Conservation (phyloP, 2,888 invertebrate genomes). For the Euzetes globulus region DNA sequence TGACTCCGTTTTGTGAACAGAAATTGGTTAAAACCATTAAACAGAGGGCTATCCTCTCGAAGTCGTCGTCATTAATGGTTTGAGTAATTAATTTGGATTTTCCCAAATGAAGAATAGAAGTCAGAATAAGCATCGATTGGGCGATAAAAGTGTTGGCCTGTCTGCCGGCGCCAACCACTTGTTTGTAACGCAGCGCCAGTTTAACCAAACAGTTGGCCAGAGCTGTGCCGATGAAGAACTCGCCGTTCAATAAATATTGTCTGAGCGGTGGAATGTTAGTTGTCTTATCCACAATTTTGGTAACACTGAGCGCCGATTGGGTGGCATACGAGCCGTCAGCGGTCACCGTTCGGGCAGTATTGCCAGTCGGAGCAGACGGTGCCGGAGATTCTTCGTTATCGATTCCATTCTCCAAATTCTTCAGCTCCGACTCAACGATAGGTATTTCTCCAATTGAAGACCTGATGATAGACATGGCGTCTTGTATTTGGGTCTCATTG, state of each 20-base stretch:
- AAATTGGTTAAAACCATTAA: constrained; percentile 51
- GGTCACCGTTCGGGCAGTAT: constrained; percentile 65
- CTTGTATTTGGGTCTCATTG: constrained; percentile 52
- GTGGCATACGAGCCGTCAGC: constrained; percentile 99
- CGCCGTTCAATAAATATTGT: constrained; percentile 82
- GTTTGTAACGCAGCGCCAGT: constrained; percentile 66
- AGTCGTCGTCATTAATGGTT: constrained; percentile 88
- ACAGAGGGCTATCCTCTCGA: constrained; percentile 68
- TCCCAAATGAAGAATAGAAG: constrained; percentile 76
- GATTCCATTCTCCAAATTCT: constrained; percentile 64
- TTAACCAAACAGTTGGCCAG: constrained; percentile 85
- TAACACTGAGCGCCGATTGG: constrained; percentile 86
- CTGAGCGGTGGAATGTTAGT: constrained; percentile 60
- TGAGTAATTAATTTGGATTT: constrained; percentile 56
- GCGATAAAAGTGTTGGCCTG: constrained; percentile 49
- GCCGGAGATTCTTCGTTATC: constrained; percentile 52
- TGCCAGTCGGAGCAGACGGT: background rate
- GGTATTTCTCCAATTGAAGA: constrained; percentile 64
- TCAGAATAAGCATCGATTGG: constrained; percentile 78
- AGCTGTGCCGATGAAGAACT: constrained; percentile 90
- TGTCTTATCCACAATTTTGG: constrained; percentile 40
- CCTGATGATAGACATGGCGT: constrained; percentile 66
- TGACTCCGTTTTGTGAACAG: constrained; percentile 16
- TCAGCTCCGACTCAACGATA: constrained; percentile 57
- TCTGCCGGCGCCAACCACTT: constrained; percentile 43